These are phyloP conservation scores for Spermophilus dauricus DNA, from an alignment of 2,113 vertebrate species.

Conservation along the genomic window DNA sequence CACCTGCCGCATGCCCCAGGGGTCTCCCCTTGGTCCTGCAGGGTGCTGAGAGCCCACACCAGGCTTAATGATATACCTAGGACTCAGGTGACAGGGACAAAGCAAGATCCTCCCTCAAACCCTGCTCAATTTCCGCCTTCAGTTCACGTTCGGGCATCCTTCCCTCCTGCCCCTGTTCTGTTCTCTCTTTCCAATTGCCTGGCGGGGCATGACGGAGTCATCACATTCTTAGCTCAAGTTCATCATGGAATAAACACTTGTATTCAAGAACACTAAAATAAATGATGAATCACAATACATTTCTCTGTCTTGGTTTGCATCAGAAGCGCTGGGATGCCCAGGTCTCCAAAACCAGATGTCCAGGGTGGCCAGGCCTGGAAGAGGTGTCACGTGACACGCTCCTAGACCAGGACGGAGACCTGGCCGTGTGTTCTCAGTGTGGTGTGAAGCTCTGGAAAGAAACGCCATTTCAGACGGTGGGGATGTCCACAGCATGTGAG, in stretches of 20 bases:
- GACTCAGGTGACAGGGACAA: background rate
- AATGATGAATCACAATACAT: fast-evolving
- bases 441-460: background rate
- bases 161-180: background rate
- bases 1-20: too few relatives aligned
- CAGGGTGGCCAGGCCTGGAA: background rate
- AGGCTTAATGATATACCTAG: fast-evolving
- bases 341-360: fast-evolving
- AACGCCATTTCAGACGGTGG: background rate
- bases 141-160: background rate
- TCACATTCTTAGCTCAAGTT: fast-evolving
- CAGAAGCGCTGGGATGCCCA: fast-evolving
- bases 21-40: fast-evolving
- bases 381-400: fast-evolving
- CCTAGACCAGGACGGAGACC: background rate
- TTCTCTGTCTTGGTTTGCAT: background rate
- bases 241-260: background rate
- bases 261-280: background rate
- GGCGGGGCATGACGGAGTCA: fast-evolving
- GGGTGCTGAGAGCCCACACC: background rate
- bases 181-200: background rate
- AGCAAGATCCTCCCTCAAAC: background rate
- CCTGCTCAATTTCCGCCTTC: fast-evolving
- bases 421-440: background rate
- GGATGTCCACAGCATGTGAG: background rate